Evolutionary conservation across 2,113 vertebrate genomes (phyloP).

Genomic region (Mustelus asterias): DNA sequence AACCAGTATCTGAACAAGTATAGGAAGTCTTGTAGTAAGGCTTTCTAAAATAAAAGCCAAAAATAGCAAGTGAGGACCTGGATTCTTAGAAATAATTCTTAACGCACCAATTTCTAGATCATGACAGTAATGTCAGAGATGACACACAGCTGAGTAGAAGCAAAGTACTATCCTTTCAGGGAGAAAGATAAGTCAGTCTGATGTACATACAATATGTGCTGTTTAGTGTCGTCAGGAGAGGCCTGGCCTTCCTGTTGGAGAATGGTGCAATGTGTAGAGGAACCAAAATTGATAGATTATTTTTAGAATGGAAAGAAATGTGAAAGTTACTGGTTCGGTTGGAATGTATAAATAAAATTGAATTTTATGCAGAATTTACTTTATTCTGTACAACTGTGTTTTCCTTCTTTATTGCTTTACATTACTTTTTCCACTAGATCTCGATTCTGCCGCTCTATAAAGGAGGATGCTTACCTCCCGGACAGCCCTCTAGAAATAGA

Average conservation of each 20-base stretch:
- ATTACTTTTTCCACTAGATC: conserved; percentile 34
- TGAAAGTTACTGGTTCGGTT: not conserved
- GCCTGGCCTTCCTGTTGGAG: no score
- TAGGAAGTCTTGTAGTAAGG: not conserved
- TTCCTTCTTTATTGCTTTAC: conserved; percentile 21
- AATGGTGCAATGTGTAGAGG: not conserved
- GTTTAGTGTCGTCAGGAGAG: not conserved
- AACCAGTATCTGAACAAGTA: not conserved
- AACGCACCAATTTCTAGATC: not conserved
- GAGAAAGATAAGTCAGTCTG: not conserved
- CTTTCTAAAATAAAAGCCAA: not conserved
- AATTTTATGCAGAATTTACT: not conserved
- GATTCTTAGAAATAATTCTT: not conserved
- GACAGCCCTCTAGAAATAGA: conserved; percentile 19
- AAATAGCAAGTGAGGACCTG: not conserved
- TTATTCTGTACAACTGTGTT: conserved; percentile 21
- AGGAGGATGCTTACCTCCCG: not conserved
- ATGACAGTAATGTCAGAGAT: no score
- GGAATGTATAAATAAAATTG: not conserved
- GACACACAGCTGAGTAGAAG: not conserved
- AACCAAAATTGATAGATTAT: not conserved
- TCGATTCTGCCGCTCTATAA: not conserved
- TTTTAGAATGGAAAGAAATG: not conserved
- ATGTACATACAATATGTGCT: not conserved
- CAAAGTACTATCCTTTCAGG: not conserved